Conservation (phyloP, 2,888 invertebrate species). For the Melinopterus prodromus region DNA sequence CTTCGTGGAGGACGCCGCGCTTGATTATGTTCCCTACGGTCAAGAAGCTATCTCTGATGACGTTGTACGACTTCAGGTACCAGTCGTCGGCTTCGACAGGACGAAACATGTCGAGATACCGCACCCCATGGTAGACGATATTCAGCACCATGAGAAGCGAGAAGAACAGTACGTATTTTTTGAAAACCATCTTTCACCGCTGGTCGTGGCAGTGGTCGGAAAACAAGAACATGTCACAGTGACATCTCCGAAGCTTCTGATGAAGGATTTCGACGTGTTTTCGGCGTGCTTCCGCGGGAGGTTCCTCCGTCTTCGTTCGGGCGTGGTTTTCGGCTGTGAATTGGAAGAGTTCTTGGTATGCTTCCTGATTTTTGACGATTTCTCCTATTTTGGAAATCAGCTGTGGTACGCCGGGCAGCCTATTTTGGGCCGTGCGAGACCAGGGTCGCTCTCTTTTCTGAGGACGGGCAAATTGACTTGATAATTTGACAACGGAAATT, state of each 20-base stretch:
- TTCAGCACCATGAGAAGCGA: neutral
- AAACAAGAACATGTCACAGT: neutral
- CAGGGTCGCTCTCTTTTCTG: neutral
- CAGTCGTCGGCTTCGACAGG: neutral
- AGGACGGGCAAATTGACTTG: neutral
- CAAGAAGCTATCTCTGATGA: neutral
- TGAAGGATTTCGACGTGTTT: neutral
- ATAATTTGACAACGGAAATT: neutral
- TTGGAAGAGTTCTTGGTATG: neutral
- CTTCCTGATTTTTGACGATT: neutral
- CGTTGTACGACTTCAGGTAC: neutral
- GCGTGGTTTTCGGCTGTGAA: too few relatives aligned
- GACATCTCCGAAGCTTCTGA: neutral
- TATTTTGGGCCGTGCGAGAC: neutral
- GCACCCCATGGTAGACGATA: neutral
- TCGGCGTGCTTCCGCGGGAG: too few relatives aligned
- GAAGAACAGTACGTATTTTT: constrained; percentile 7
- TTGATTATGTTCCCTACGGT: neutral
- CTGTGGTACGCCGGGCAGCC: neutral
- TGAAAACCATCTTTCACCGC: neutral
- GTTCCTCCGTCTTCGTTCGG: too few relatives aligned
- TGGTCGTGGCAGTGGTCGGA: neutral
- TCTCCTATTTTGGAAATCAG: neutral
- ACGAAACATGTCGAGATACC: neutral
- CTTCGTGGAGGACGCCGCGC: neutral